These are phyloP conservation scores for Prunella himalayana DNA, from an alignment of 2,113 vertebrate genomes.

Conservation along the genomic window DNA sequence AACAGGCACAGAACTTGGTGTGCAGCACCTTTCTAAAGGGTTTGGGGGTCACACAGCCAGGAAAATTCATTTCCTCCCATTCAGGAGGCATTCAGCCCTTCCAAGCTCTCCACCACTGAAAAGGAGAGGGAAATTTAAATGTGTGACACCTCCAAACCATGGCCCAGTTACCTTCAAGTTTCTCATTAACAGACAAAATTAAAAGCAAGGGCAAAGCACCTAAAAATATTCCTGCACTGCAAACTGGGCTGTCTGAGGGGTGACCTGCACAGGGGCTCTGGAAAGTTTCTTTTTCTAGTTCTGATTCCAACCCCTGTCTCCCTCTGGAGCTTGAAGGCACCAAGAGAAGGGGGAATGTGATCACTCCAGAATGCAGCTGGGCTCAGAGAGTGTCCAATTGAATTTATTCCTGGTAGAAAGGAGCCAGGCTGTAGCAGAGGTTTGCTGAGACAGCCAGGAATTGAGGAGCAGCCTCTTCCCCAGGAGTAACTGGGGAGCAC, in stretches of 20 bases:
- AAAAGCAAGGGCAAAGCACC: background rate
- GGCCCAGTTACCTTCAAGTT: background rate
- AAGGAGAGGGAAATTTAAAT: background rate
- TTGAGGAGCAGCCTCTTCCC: background rate
- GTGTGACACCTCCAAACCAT: background rate
- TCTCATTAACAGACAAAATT: background rate
- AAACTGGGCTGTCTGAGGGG: background rate
- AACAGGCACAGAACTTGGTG: background rate
- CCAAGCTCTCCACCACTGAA: background rate
- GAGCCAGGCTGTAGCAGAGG: background rate
- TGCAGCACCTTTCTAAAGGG: background rate
- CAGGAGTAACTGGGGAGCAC: background rate
- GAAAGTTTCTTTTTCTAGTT: background rate
- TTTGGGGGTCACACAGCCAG: background rate
- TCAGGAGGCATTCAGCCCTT: background rate
- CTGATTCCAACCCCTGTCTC: background rate
- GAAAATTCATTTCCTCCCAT: background rate
- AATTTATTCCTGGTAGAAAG: background rate
- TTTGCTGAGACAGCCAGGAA: background rate
- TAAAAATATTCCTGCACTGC: conserved; percentile 8
- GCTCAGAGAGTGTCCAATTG: accelerated
- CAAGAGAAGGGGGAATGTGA: background rate
- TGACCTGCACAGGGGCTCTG: background rate
- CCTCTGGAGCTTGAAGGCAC: background rate
- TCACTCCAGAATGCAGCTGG: background rate